phyloP scores from a whole-genome alignment of 2,797 vertebrate species.

The Betta splendens region DNA sequence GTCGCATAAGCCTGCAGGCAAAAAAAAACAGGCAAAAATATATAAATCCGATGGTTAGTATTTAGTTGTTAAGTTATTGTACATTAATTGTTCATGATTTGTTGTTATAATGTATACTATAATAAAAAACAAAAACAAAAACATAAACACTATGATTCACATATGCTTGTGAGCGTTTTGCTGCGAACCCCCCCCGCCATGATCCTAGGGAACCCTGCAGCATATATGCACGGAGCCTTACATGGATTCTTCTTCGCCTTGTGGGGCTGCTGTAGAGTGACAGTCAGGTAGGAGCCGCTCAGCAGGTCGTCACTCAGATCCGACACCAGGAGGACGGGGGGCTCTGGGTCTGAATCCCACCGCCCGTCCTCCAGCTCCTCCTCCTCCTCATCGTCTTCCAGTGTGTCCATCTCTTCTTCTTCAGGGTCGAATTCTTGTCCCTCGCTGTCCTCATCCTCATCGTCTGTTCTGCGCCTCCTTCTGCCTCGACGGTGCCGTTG shows the following conservation, averaged over 20 bases:
- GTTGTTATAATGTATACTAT: too few relatives aligned
- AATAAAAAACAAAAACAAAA: too few relatives aligned
- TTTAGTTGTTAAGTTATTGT: too few relatives aligned
- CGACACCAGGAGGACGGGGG: slow-evolving; percentile 82
- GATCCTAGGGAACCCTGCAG: too few relatives aligned
- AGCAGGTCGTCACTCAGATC: slow-evolving; percentile 86
- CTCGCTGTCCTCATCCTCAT: slow-evolving; percentile 76
- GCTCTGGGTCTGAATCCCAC: slow-evolving; percentile 92
- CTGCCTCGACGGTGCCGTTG: slow-evolving; percentile 36
- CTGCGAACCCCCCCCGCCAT: too few relatives aligned
- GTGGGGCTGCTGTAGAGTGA: slow-evolving; percentile 93
- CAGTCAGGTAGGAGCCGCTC: slow-evolving; percentile 94
- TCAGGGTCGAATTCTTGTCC: slow-evolving; percentile 77
- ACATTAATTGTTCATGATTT: too few relatives aligned
- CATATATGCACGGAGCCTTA: slow-evolving; percentile 15
- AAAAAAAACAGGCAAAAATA: too few relatives aligned
- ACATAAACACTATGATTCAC: too few relatives aligned
- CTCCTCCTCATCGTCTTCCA: slow-evolving; percentile 72
- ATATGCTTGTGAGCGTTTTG: too few relatives aligned
- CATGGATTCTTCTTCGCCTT: slow-evolving; percentile 83
- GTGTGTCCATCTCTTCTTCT: slow-evolving; percentile 73
- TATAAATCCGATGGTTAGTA: too few relatives aligned
- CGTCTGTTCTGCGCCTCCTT: slow-evolving; percentile 57
- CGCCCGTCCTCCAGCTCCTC: slow-evolving; percentile 84
- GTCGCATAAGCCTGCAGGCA: too few relatives aligned